Base-by-base conservation (phyloP, 1,140 invertebrate species). In the Tetragnatha versicolor region DNA sequence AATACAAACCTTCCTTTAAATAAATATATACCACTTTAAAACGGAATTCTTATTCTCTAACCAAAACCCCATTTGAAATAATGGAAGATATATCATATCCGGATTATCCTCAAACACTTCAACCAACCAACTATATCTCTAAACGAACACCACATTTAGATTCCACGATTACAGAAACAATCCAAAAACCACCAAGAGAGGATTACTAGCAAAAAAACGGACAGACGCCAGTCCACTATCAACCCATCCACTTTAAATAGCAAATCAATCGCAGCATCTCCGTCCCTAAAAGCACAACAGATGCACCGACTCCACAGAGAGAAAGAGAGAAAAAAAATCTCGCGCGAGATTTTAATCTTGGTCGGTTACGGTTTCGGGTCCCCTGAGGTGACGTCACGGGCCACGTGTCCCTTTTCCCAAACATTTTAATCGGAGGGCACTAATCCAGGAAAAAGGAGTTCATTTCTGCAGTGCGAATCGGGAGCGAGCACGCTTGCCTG, bases 381-480 rank as follows among this genome's bases (percentile, higher is more conserved):
- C 35, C 69, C 37, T 53, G 10, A 4, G 29, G 25, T 73, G 69
- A 60, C 53, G 69, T 73, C 53, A 68, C 63, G 31, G 10, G 69
- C 58, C 69, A 73, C 69, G 69, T 73, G 69, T 60, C 69, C 51
- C 33, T 58, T 73, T 73, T 60, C 69, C 69, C 51, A 73, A 73
- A 58, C 51, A 60, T 73, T 73, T 73, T 60, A 73, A 60, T 60
- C 35, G 37, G 45, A 45, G n/a, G 69, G 53, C 39, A 51, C 60
- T 73, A 73, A 73, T 73, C 69, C 69, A 73, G 69, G 60, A 73
- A 70, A 33, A 73, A 73, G 65, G 45, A 73, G 69, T 73, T 60
- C 49, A 73, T 73, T 73, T 73, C 69, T 42, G 33, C 51, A 58
- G 39, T 73, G 27, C 49, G 39, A 47, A 35, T 35, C 31, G 12